Percentiles rank a stretch among this genome's conserved stretches.
These are phyloP conservation scores for Hydriomena furcata DNA, from an alignment of 2,888 invertebrate species.

Conservation along the genomic window DNA sequence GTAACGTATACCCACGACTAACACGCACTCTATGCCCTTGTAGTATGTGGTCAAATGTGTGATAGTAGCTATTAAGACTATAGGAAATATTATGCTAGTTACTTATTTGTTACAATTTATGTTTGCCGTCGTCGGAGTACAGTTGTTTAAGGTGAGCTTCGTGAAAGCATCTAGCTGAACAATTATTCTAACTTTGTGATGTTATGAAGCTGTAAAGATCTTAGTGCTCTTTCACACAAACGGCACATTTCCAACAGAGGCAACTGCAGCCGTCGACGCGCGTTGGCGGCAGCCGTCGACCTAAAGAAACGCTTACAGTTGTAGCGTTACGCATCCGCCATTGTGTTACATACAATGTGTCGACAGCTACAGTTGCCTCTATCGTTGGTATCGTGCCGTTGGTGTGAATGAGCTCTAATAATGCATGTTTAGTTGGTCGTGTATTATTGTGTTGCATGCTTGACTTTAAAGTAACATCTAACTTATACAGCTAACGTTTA, in stretches of 20 bases:
- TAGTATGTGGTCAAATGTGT: slow-evolving; percentile 99
- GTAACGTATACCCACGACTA: slow-evolving; percentile 50
- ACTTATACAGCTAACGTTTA: slow-evolving; percentile 12
- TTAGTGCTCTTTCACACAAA: no score
- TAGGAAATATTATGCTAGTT: slow-evolving; percentile 99
- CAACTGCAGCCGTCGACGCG: no score
- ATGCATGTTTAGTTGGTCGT: slow-evolving; percentile 31
- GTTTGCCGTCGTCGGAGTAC: slow-evolving; percentile 99
- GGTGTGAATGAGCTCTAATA: no score
- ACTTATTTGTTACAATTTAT: slow-evolving; percentile 99
- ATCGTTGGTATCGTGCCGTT: no score
- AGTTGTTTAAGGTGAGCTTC: slow-evolving; percentile 97
- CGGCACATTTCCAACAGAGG: no score
- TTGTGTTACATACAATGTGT: no score
- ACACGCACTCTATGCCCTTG: slow-evolving; percentile 56
- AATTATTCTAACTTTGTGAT: slow-evolving; percentile 7
- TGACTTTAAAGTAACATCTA: neutral
- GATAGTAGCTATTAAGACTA: slow-evolving; percentile 99
- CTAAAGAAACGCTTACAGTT: no score
- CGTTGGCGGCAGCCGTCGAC: no score
- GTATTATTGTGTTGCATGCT: slow-evolving; percentile 21
- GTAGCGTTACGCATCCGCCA: no score
- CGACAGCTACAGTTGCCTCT: no score
- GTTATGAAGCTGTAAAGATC: neutral
- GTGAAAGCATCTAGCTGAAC: slow-evolving; percentile 13